phyloP scores from a whole-genome alignment of 1,140 invertebrate species.

The Ladona fulva region DNA sequence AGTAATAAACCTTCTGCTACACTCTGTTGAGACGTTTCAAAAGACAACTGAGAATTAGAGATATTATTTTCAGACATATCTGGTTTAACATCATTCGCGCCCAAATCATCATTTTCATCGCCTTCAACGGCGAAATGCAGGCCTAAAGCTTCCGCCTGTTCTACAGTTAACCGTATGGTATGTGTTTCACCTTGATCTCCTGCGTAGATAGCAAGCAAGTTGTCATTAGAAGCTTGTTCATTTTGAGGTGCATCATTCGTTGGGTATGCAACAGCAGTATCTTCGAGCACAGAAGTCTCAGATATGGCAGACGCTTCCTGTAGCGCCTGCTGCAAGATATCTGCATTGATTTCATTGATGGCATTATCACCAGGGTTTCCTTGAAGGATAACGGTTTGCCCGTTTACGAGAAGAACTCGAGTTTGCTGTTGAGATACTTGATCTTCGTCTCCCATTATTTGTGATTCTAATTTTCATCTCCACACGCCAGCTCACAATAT shows the following conservation, averaged over 20 bases:
- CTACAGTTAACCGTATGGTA: conserved; percentile 21
- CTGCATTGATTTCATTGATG: conserved; percentile 28
- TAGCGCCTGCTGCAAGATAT: conserved; percentile 36
- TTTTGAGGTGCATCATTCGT: conserved; percentile 8
- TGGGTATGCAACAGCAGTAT: conserved; percentile 18
- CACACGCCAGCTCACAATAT: neutral
- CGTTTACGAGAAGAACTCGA: conserved; percentile 21
- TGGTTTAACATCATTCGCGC: conserved; percentile 16
- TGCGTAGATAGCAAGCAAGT: conserved; percentile 25
- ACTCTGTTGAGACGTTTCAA: conserved; percentile 14
- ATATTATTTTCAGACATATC: conserved; percentile 15
- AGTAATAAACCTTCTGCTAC: neutral
- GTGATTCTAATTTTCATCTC: conserved; percentile 13
- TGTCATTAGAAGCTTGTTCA: conserved; percentile 22
- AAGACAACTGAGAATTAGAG: conserved; percentile 15
- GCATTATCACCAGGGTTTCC: conserved; percentile 20
- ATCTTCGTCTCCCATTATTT: conserved; percentile 22
- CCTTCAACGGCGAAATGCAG: conserved; percentile 19
- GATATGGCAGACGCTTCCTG: conserved; percentile 29
- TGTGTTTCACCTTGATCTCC: conserved; percentile 24
- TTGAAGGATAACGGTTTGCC: conserved; percentile 23
- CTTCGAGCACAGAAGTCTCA: conserved; percentile 21
- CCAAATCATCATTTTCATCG: neutral
- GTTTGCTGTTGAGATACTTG: conserved; percentile 20
- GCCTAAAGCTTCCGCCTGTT: conserved; percentile 24